Evolutionary conservation across 2,797 vertebrate genomes (phyloP).

Genomic region (Smutsia temminckii): DNA sequence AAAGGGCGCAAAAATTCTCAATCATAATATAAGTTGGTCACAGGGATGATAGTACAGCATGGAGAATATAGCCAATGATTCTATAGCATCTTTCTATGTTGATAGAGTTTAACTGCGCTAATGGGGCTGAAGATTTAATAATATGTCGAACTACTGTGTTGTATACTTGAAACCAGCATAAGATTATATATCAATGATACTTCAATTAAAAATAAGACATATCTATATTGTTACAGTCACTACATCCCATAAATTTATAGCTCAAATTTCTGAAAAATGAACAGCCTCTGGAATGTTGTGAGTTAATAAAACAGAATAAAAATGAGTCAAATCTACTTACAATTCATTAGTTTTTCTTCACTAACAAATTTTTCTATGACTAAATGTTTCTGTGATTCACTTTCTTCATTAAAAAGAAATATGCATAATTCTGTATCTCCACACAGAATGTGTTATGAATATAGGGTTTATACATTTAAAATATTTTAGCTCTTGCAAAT

Average conservation of each 20-base stretch:
- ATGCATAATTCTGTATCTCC: background rate
- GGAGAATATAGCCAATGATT: too few species aligned
- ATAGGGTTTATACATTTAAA: background rate
- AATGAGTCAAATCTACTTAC: background rate
- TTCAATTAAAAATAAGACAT: background rate
- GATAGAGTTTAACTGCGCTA: too few species aligned
- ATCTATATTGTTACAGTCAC: background rate
- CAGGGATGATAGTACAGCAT: too few species aligned
- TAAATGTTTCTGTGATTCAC: background rate
- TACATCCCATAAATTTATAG: background rate
- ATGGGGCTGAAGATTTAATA: too few species aligned
- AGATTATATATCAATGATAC: too few species aligned
- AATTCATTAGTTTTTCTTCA: background rate
- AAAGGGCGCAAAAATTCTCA: too few species aligned
- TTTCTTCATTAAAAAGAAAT: background rate
- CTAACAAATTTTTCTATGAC: background rate
- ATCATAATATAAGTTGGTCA: too few species aligned
- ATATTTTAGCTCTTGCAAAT: background rate
- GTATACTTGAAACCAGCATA: too few species aligned
- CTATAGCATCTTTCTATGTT: too few species aligned
- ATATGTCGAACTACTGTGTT: too few species aligned
- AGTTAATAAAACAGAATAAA: background rate
- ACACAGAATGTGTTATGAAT: background rate
- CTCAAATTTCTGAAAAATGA: slow-evolving; percentile 5
- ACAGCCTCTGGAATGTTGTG: background rate